Base-by-base conservation (phyloP, 2,113 vertebrate genomes). In the Pteropus alecto region DNA sequence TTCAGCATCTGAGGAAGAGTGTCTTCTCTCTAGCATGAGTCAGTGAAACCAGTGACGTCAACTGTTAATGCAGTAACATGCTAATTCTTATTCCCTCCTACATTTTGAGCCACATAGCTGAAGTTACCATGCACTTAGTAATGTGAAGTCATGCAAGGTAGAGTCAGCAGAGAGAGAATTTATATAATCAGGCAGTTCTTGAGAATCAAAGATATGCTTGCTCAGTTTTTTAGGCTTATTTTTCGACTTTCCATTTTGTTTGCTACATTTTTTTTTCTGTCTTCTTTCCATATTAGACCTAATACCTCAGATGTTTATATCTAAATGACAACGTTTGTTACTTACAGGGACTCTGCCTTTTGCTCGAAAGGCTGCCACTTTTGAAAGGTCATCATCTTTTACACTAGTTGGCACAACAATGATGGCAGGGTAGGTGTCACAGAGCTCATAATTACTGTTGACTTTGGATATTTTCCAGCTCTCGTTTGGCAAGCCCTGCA, bases 381-480 rank as follows among this genome's bases (percentile, higher is more conserved):
- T 99, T 46, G 98, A 98, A 89, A 99, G 98, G 93, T 99, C 99
- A 1, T 99, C 99, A 0, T 99, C 99, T 76, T 99, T 98, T 58
- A 99, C 99, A 85, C 99, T 99, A 74, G 99, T 99, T 98, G 99
- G 99, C 96, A 99, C 98, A 76, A 99, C 99, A 93, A 99, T 98
- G 96, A 99, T 6, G 56, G 99, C 98, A 74, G 99, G 99, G 24
- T 99, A 99, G 0, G 99, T 99, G 95, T 99, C 99, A 92, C 99
- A 99, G 92, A 99, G 99, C 90, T 99, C 99, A 70, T 99, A 99
- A 92, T 82, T 99, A 98, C 97, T 99, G 98, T 99, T 99, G 67
- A 99, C 98, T 98, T 99, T 99, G 93, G 99, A 99, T 98, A 99
- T 99, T 97, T 99, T 99, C 99, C 99, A 99, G 97, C 99, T 99